Conservation (phyloP, 2,113 vertebrate species). For the Silurus glanis region DNA sequence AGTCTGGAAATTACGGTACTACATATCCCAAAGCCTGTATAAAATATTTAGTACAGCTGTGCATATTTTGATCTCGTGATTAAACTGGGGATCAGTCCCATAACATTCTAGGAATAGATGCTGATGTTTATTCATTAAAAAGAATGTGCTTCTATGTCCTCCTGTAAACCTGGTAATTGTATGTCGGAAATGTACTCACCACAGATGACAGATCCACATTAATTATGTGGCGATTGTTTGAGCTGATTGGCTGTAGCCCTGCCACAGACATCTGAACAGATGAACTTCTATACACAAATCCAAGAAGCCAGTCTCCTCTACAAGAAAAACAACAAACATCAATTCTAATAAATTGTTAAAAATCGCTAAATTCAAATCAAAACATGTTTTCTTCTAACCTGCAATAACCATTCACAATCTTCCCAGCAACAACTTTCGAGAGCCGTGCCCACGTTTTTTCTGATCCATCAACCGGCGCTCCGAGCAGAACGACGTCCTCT, state of each 20-base stretch:
- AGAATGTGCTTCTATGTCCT: neutral
- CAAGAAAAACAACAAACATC: neutral
- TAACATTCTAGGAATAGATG: neutral
- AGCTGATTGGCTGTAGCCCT: conserved; percentile 85
- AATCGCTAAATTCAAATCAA: neutral
- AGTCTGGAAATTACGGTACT: neutral
- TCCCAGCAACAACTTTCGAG: conserved; percentile 84
- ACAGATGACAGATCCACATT: conserved; percentile 92
- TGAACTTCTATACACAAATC: conserved; percentile 92
- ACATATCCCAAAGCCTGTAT: neutral
- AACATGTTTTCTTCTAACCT: conserved; percentile 71
- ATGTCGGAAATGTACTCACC: conserved; percentile 71
- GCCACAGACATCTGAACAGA: conserved; percentile 85
- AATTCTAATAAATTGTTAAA: neutral
- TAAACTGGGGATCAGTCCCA: neutral
- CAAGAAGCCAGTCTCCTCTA: conserved; percentile 94
- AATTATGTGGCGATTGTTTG: conserved; percentile 82
- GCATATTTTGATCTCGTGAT: neutral
- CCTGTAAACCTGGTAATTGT: neutral
- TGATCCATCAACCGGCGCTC: conserved; percentile 91
- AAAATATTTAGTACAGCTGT: neutral
- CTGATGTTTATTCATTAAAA: neutral
- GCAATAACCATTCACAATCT: conserved; percentile 92
- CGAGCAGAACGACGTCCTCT: conserved; percentile 88
- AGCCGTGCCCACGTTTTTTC: conserved; percentile 85